Conservation (phyloP, 2,113 vertebrate species). For the Rattus rattus region DNA sequence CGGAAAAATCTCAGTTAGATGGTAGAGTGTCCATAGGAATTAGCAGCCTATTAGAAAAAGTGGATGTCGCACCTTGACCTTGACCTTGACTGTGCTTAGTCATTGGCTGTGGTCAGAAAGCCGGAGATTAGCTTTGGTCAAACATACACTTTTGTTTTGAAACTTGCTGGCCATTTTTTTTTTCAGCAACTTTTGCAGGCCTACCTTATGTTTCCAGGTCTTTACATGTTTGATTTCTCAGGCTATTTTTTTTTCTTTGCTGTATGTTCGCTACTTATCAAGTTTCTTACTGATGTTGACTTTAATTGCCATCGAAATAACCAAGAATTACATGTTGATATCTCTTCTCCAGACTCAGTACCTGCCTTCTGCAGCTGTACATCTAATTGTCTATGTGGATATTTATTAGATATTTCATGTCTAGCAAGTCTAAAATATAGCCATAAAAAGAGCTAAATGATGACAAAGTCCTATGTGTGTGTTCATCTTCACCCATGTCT, state of each 20-base stretch:
- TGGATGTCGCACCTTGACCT: background rate
- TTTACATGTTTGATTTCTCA: background rate
- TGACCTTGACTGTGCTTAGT: accelerated
- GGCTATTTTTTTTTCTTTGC: background rate
- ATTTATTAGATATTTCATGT: background rate
- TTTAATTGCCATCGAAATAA: slow-evolving; percentile 11
- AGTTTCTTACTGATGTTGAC: background rate
- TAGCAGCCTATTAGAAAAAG: background rate
- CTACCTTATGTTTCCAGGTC: background rate
- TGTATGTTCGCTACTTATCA: background rate
- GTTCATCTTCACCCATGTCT: background rate
- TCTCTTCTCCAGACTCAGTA: background rate
- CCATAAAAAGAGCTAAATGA: background rate
- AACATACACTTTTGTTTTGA: background rate
- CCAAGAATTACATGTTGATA: background rate
- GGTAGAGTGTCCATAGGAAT: background rate
- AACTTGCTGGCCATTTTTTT: background rate
- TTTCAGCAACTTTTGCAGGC: background rate
- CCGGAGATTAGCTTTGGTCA: background rate
- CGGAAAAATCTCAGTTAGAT: background rate
- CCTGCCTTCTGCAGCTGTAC: background rate
- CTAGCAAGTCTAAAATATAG: background rate
- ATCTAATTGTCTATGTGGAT: background rate
- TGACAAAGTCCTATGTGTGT: background rate
- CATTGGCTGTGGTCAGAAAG: background rate